Evolutionary conservation across 2,797 vertebrate species (phyloP).

Genomic region (Ataeniobius toweri): DNA sequence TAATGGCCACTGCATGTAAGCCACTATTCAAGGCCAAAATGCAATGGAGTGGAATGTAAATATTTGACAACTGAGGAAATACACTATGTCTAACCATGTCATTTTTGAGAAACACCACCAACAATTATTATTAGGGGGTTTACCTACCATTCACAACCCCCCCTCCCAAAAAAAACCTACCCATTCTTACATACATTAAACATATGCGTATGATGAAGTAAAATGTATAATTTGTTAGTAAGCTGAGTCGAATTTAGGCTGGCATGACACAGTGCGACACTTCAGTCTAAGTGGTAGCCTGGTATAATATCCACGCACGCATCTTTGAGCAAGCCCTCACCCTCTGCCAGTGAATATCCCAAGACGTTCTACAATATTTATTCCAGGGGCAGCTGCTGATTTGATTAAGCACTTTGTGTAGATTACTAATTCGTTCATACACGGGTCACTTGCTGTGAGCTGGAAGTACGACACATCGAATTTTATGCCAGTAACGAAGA

Average conservation of each 20-base stretch:
- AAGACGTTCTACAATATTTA: conserved; percentile 78
- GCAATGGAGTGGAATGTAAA: background rate
- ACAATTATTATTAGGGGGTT: too few species aligned
- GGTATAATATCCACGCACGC: conserved; percentile 53
- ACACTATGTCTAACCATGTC: background rate
- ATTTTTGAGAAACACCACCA: too few species aligned
- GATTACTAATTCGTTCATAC: conserved; percentile 83
- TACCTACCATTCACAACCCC: background rate
- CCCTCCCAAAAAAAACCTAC: background rate
- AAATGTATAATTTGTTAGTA: conserved; percentile 26
- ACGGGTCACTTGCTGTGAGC: conserved; percentile 91
- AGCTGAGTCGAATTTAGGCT: conserved; percentile 19
- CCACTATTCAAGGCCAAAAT: background rate
- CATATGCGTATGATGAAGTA: conserved; percentile 4
- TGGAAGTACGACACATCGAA: conserved; percentile 92
- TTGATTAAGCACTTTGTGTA: conserved; percentile 84
- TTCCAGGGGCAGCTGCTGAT: conserved; percentile 77
- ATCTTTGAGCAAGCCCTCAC: conserved; percentile 64
- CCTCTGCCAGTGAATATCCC: conserved; percentile 65
- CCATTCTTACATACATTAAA: conserved; percentile 1
- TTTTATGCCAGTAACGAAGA: conserved; percentile 92
- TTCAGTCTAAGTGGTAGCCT: conserved; percentile 50
- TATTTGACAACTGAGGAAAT: background rate
- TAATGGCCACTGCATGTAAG: background rate
- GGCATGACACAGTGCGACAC: conserved; percentile 36